Percentiles rank a stretch among this genome's conserved stretches.
These are phyloP conservation scores for Trichechus manatus DNA, from an alignment of 2,113 vertebrate genomes.

Conservation along the genomic window DNA sequence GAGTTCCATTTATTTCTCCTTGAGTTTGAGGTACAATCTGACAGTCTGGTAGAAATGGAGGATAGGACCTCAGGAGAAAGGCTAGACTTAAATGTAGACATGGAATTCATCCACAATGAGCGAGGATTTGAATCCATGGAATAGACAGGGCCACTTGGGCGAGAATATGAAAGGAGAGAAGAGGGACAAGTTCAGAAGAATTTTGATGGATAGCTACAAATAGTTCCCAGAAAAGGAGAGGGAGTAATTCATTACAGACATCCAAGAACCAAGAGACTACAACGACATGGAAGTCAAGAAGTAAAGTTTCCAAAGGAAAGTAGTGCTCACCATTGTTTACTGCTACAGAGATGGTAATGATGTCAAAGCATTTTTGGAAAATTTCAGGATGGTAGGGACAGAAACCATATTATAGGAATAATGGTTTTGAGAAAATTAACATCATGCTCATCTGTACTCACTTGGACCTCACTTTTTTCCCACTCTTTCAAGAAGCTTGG, in stretches of 20 bases:
- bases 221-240: neutral
- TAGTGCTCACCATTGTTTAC: neutral
- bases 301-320: conserved; percentile 39
- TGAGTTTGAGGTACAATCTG: conserved; percentile 24
- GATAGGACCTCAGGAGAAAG: neutral
- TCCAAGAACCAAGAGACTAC: neutral
- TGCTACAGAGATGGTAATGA: neutral
- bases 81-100: neutral
- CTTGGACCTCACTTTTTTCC: neutral
- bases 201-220: neutral
- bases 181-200: neutral
- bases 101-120: neutral
- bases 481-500: conserved; percentile 11
- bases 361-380: conserved; percentile 46
- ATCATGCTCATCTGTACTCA: neutral
- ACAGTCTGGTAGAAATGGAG: conserved; percentile 28
- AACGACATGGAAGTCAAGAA: neutral
- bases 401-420: neutral
- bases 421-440: neutral
- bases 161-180: neutral
- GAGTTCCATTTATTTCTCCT: conserved; percentile 56
- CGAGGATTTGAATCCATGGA: conserved; percentile 36
- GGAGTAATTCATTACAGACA: conserved; percentile 17
- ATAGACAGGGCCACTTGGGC: neutral
- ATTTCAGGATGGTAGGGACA: neutral